A percentile compares a stretch with the other conserved stretches of the same genome.
These are phyloP conservation scores for Spilarctia lutea DNA, from an alignment of 2,888 invertebrate genomes.

Conservation along the genomic window DNA sequence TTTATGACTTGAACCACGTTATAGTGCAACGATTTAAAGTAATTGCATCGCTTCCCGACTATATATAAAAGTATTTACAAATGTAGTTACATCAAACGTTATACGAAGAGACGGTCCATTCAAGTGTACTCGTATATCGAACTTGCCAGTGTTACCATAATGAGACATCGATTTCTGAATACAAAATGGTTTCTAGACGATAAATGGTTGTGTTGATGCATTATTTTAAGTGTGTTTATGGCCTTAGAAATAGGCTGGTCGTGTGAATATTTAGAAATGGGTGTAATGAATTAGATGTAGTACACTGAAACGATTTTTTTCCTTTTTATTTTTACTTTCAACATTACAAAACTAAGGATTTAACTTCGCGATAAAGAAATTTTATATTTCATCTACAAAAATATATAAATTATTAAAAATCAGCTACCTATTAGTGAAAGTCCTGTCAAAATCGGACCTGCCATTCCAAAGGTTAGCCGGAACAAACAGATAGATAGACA, in stretches of 20 bases:
- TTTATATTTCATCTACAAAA: too few species aligned
- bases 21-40: constrained; percentile 64
- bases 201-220: constrained; percentile 14
- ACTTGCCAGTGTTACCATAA: constrained; percentile 56
- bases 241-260: background rate
- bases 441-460: too few species aligned
- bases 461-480: too few species aligned
- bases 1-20: constrained; percentile 35
- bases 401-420: too few species aligned
- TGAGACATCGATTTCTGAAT: constrained; percentile 48
- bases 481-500: too few species aligned
- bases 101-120: constrained; percentile 51
- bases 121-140: constrained; percentile 51
- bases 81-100: constrained; percentile 52
- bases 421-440: too few species aligned
- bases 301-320: background rate
- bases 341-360: background rate
- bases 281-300: background rate
- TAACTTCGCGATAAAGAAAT: too few species aligned
- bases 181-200: constrained; percentile 34
- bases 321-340: background rate
- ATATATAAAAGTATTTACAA: constrained; percentile 53
- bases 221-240: constrained; percentile 14
- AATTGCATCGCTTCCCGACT: constrained; percentile 52
- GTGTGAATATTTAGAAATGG: background rate